Conservation (phyloP, 2,888 invertebrate genomes). For the Lasius fuliginosus region DNA sequence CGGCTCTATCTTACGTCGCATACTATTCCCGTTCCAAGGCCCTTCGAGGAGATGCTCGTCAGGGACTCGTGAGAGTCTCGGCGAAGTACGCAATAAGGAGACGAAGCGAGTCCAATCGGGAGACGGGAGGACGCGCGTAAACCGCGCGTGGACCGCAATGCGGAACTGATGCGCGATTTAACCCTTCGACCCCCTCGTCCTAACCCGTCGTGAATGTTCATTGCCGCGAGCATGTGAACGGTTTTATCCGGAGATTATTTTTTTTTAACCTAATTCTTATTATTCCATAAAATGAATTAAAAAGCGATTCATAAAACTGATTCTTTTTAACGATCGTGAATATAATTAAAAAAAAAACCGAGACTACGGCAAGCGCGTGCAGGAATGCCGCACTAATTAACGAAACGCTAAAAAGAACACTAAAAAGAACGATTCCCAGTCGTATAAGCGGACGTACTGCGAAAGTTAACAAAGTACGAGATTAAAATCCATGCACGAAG, state of each 20-base stretch:
- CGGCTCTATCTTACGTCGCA: conserved; percentile 79
- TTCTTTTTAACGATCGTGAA: not conserved
- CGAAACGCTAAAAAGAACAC: not conserved
- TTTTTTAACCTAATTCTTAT: not conserved
- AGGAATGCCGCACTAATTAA: not conserved
- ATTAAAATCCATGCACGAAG: conserved; percentile 57
- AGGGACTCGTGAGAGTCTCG: conserved; percentile 29
- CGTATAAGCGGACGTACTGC: not conserved
- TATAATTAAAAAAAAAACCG: not conserved
- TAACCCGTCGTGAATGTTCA: not conserved
- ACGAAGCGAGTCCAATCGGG: conserved; percentile 8
- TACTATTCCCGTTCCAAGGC: conserved; percentile 49
- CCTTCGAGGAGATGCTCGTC: conserved; percentile 42
- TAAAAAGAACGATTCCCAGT: conserved; percentile 19
- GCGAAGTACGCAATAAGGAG: conserved; percentile 41
- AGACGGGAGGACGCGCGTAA: conserved; percentile 36
- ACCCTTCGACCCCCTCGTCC: not conserved
- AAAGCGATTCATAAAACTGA: not conserved
- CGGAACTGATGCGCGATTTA: conserved; percentile 34
- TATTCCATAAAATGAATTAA: not conserved
- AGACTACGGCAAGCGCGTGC: not conserved
- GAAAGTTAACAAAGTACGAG: conserved; percentile 22
- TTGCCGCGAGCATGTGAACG: not conserved
- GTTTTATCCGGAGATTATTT: not conserved
- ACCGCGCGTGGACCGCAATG: conserved; percentile 44